Conservation (phyloP, 2,113 vertebrate genomes). For the Chamaetylas fuelleborni region DNA sequence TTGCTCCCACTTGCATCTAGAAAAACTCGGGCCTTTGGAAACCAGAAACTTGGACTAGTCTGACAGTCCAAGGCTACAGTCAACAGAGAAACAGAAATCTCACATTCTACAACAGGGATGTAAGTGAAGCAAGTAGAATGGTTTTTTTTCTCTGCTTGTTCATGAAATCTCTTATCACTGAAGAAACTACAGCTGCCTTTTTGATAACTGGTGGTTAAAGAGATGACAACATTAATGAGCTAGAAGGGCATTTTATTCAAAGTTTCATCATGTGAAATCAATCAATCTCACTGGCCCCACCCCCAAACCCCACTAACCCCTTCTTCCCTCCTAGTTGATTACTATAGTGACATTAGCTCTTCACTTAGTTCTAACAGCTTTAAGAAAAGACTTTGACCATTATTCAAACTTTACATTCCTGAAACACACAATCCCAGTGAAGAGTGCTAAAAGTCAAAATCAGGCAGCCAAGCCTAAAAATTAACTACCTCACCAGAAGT, state of each 20-base stretch:
- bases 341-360: neutral
- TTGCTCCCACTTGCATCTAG: neutral
- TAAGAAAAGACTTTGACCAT: neutral
- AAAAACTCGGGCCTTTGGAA: neutral
- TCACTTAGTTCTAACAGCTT: neutral
- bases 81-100: neutral
- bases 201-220: neutral
- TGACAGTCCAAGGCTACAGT: neutral
- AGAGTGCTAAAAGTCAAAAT: no score
- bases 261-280: neutral
- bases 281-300: accelerated
- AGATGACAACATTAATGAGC: neutral
- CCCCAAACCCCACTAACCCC: accelerated
- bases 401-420: no score
- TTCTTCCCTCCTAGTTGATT: neutral
- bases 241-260: neutral
- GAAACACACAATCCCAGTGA: no score
- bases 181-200: neutral
- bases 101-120: neutral
- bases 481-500: neutral
- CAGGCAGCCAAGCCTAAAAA: neutral
- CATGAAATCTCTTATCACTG: neutral
- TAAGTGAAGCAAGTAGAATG: neutral
- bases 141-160: neutral
- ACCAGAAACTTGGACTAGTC: neutral